Evolutionary conservation across 2,888 invertebrate genomes (phyloP).

Genomic region (Corythucha ciliata): DNA sequence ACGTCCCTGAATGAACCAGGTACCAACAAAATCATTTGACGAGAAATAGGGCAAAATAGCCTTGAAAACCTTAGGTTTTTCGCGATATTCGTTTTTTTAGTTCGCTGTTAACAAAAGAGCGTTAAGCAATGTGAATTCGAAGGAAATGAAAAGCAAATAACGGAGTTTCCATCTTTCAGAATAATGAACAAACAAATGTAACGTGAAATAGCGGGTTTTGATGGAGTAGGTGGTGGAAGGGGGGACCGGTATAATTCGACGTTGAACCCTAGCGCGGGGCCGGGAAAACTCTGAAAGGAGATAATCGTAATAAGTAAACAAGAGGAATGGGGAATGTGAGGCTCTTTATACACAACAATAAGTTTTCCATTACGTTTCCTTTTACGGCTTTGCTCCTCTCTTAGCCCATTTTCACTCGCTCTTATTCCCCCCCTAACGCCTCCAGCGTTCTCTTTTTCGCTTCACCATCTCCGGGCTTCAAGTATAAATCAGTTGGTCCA

Average conservation of each 20-base stretch:
- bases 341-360: slow-evolving; percentile 28
- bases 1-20: too few species aligned
- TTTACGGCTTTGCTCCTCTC: slow-evolving; percentile 15
- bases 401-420: slow-evolving; percentile 13
- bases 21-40: too few species aligned
- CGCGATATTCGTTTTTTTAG: too few species aligned
- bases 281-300: slow-evolving; percentile 19
- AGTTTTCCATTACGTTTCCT: slow-evolving; percentile 28
- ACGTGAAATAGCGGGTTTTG: background rate
- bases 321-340: slow-evolving; percentile 16
- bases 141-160: slow-evolving; percentile 19
- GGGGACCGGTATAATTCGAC: slow-evolving; percentile 3
- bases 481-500: slow-evolving; percentile 28
- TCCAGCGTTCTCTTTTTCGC: slow-evolving; percentile 10
- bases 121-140: too few species aligned
- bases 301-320: slow-evolving; percentile 23
- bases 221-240: slow-evolving; percentile 8
- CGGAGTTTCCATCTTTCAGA: slow-evolving; percentile 7
- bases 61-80: too few species aligned
- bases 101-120: too few species aligned
- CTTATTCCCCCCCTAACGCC: background rate
- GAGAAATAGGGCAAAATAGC: too few species aligned
- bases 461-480: slow-evolving; percentile 17
- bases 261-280: background rate
- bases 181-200: slow-evolving; percentile 4